Conservation (phyloP, 2,888 invertebrate species). For the Drosophila tanythrix region DNA sequence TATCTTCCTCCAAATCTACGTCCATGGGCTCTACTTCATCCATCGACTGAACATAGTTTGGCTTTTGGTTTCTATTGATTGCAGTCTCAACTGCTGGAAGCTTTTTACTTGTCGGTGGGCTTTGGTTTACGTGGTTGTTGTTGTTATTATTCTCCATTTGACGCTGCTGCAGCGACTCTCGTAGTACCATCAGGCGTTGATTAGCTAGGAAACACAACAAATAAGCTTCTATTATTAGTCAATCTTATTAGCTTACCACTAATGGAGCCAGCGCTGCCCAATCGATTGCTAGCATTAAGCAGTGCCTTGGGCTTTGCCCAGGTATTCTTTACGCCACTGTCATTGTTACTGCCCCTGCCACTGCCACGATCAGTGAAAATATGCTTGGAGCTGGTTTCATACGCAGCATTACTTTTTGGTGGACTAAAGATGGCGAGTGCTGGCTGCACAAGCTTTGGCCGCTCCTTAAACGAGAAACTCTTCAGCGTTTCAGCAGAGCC, state of each 20-base stretch:
- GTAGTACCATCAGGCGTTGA: constrained; percentile 41
- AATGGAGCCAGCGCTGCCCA: background rate
- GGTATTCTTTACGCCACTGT: background rate
- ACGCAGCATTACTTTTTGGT: background rate
- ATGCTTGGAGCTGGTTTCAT: background rate
- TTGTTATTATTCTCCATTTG: constrained; percentile 17
- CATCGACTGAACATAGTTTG: background rate
- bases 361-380: background rate
- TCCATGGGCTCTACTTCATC: background rate
- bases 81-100: constrained; percentile 1
- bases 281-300: constrained; percentile 21
- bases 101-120: background rate
- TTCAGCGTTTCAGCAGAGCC: background rate
- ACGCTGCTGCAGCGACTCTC: constrained; percentile 23
- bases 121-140: background rate
- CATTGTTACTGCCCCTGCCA: background rate
- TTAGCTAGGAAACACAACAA: constrained; percentile 37
- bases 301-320: constrained; percentile 27
- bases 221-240: background rate
- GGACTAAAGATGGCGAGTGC: background rate
- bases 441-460: background rate
- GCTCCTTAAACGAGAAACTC: background rate
- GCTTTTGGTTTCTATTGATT: background rate
- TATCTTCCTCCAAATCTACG: constrained; percentile 31
- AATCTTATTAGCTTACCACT: constrained; percentile 8